A percentile compares a stretch with the other conserved stretches of the same genome.
Conservation (phyloP, 2,888 invertebrate genomes). For the Schrankia costaestrigalis region DNA sequence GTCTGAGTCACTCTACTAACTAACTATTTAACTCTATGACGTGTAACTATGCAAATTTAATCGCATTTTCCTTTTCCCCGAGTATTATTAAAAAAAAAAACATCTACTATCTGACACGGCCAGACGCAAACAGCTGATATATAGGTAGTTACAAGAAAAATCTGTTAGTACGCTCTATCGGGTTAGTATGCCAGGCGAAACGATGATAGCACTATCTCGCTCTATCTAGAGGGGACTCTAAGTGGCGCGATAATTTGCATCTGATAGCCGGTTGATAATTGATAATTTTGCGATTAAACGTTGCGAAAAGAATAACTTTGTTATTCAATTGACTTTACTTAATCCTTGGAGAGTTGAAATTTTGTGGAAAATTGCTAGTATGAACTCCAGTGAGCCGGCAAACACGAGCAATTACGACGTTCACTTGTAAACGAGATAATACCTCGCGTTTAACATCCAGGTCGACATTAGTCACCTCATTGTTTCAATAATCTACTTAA, state of each 20-base stretch:
- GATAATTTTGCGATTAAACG: slow-evolving; percentile 58
- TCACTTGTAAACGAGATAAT: slow-evolving; percentile 60
- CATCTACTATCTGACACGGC: slow-evolving; percentile 36
- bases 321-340: slow-evolving; percentile 15
- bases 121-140: slow-evolving; percentile 59
- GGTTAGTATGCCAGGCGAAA: slow-evolving; percentile 68
- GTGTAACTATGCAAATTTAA: slow-evolving; percentile 57
- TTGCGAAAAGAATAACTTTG: slow-evolving; percentile 23
- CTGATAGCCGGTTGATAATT: slow-evolving; percentile 64
- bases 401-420: slow-evolving; percentile 50
- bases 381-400: slow-evolving; percentile 16
- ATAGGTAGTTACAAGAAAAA: slow-evolving; percentile 52
- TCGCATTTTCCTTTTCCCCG: slow-evolving; percentile 54
- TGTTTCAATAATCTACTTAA: slow-evolving; percentile 35
- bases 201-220: slow-evolving; percentile 42
- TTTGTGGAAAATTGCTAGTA: slow-evolving; percentile 22
- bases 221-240: slow-evolving; percentile 64
- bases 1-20: slow-evolving; percentile 56
- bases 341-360: slow-evolving; percentile 12
- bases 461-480: slow-evolving; percentile 59
- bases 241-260: slow-evolving; percentile 70
- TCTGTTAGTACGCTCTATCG: slow-evolving; percentile 63
- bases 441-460: slow-evolving; percentile 44
- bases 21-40: slow-evolving; percentile 41
- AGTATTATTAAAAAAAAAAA: slow-evolving; percentile 34